Evolutionary conservation across 2,113 vertebrate genomes (phyloP).

Genomic region (Tetraodon nigroviridis): DNA sequence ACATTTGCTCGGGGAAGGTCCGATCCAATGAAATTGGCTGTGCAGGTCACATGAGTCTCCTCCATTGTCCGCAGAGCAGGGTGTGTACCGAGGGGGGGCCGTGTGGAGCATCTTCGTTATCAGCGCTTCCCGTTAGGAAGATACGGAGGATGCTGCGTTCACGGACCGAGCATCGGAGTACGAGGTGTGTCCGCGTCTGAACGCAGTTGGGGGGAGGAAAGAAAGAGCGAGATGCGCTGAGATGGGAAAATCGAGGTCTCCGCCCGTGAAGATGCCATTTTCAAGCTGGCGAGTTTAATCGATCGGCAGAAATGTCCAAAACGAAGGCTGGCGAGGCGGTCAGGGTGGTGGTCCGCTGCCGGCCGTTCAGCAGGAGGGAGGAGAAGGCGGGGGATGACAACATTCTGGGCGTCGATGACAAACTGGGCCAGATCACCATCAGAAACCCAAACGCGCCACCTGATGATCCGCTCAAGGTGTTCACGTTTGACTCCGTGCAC

Average conservation of each 20-base stretch:
- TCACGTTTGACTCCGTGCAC: conserved; percentile 94
- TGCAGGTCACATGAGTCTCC: conserved; percentile 53
- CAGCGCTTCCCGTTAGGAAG: conserved; percentile 8
- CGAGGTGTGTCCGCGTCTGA: conserved; percentile 10
- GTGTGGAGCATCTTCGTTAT: conserved; percentile 41
- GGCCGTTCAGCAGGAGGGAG: conserved; percentile 84
- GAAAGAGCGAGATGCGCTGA: conserved; percentile 18
- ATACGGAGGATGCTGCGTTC: conserved; percentile 29
- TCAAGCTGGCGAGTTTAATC: background rate
- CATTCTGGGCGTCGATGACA: conserved; percentile 84
- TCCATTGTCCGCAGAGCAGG: conserved; percentile 71
- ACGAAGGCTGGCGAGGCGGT: conserved; percentile 82
- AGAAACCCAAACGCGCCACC: conserved; percentile 81
- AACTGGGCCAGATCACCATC: conserved; percentile 89
- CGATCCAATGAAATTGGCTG: conserved; percentile 34
- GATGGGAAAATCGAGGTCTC: conserved; percentile 3
- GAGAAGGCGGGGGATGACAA: conserved; percentile 74
- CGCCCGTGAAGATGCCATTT: background rate
- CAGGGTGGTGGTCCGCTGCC: conserved; percentile 92
- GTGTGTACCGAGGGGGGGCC: conserved; percentile 52
- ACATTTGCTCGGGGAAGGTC: background rate
- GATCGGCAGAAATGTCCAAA: conserved; percentile 66
- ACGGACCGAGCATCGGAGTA: background rate
- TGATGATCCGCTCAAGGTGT: conserved; percentile 85
- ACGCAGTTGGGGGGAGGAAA: too few species aligned